These are phyloP conservation scores for Gibbula magus DNA, from an alignment of 2,888 invertebrate species.

Conservation along the genomic window DNA sequence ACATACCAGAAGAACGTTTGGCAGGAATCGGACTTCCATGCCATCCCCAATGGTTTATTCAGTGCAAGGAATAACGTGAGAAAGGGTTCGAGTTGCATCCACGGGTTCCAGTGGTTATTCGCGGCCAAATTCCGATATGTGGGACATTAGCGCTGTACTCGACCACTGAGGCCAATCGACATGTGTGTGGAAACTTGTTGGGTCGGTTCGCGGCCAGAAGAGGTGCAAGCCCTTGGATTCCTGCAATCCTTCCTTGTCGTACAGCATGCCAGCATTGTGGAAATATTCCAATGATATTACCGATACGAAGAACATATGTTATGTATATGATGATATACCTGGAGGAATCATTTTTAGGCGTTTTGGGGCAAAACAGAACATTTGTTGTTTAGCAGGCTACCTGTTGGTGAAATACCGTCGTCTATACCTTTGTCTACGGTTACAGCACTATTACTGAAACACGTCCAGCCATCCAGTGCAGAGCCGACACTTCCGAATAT, in stretches of 20 bases:
- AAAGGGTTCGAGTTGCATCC: neutral
- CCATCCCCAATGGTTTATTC: neutral
- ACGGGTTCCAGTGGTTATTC: neutral
- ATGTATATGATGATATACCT: neutral
- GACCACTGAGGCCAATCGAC: neutral
- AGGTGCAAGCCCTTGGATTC: neutral
- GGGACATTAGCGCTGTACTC: neutral
- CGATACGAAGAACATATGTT: neutral
- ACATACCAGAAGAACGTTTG: neutral
- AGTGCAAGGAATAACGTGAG: neutral
- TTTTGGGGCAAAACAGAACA: neutral
- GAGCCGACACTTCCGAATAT: neutral
- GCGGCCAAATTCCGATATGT: constrained; percentile 13
- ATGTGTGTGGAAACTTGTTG: neutral
- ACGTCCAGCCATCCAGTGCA: neutral
- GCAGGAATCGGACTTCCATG: neutral
- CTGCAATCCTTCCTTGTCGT: neutral
- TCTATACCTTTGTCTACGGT: neutral
- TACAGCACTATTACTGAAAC: neutral
- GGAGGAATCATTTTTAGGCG: neutral
- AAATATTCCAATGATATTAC: neutral
- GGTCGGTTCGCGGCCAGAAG: neutral
- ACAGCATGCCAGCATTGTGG: neutral
- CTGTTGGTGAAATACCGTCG: neutral
- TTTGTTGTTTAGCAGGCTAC: neutral